Evolutionary conservation across 1,140 invertebrate genomes (phyloP), one percentile per base, ranked within the genome.

Genomic region (Melanaphis sacchari): DNA sequence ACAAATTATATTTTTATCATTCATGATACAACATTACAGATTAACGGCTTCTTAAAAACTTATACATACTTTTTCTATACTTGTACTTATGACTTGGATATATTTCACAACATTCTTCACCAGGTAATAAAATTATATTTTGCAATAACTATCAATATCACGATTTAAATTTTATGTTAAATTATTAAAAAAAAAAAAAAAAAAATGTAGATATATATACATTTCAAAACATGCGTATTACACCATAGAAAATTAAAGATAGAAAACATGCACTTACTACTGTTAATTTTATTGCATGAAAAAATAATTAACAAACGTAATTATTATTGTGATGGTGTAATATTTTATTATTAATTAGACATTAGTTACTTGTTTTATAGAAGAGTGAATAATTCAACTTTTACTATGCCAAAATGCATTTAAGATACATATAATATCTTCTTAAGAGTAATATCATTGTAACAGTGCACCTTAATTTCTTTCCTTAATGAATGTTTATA

Each of bases 401-500:
- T 88, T 88, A 49, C 85, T 36, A 88, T 43, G 24, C 6, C 6
- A 24, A 88, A 88, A 46, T 88, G 15, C 31, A 49, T 88, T 88
- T 88, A 36, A 46, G 59, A n/a, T 76, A 76, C 18, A 76, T 21
- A 46, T 49, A 88, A 31, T 5, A 15, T 49, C 21, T 8, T 43
- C n/a, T 88, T 9, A 49, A 88, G 3, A 49, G 18, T 21, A 88
- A 1, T 36, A 88, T 88, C 85, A 36, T 88, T 38, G 7, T 88
- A 49, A 49, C 85, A 6, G 43, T 88, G 22, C 21, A 49, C 36
- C 85, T 46, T 49, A 88, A 49, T 88, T 88, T 46, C 15, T 49
- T 88, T 43, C 6, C 43, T 49, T 88, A 88, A 88, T 88, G 43
- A 46, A 49, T 88, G 43, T 49, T 88, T 88, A 88, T 88, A 49